These are phyloP conservation scores for Ptychodera flava DNA, from an alignment of 35 echinoderm and acorn worm genomes.

Conservation along the genomic window DNA sequence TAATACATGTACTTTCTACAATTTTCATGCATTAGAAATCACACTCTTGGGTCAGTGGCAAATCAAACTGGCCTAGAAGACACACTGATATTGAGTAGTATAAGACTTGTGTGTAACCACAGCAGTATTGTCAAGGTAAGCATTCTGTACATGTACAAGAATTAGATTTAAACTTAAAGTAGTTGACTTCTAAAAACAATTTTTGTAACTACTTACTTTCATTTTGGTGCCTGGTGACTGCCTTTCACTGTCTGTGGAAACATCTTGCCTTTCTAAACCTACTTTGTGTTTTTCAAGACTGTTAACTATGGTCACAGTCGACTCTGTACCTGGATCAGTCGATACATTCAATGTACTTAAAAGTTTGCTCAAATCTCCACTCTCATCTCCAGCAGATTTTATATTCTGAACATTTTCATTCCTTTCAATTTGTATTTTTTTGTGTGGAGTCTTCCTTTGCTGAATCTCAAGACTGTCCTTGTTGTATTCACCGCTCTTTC, in stretches of 20 bases:
- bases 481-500: not conserved
- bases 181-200: not conserved
- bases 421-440: not conserved
- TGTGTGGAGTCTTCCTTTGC: not conserved
- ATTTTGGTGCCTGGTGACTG: not conserved
- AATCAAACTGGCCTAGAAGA: not conserved
- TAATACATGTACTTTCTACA: no score
- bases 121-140: not conserved
- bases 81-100: not conserved
- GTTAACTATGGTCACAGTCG: not conserved
- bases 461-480: not conserved
- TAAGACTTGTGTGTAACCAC: not conserved
- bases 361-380: no score
- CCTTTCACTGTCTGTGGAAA: not conserved
- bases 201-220: not conserved
- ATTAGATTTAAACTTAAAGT: not conserved
- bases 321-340: not conserved
- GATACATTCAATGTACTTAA: not conserved
- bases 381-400: no score
- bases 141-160: not conserved
- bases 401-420: not conserved
- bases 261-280: not conserved
- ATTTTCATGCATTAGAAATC: no score
- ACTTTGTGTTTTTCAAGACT: not conserved
- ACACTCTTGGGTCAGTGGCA: not conserved